These are phyloP conservation scores for Malaclemys terrapin DNA, from an alignment of 2,113 vertebrate species.

Conservation along the genomic window DNA sequence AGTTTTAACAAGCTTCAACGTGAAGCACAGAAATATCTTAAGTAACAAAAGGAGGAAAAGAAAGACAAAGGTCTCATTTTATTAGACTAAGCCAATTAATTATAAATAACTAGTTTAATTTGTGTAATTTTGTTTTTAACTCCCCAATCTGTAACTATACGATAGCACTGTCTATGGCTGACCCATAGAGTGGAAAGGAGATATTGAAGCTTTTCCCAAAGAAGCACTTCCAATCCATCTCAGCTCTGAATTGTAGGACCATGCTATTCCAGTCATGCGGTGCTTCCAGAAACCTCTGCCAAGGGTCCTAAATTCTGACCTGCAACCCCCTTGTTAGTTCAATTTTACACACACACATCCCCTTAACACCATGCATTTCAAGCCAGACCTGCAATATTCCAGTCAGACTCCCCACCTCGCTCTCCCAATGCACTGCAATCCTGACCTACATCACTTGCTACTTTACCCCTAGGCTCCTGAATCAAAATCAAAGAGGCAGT, in stretches of 20 bases:
- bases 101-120: slow-evolving; percentile 2
- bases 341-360: background rate
- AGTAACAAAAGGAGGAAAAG: background rate
- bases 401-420: background rate
- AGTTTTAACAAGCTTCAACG: background rate
- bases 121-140: background rate
- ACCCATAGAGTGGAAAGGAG: background rate
- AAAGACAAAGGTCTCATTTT: background rate
- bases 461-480: background rate
- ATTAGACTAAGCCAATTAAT: slow-evolving; percentile 9
- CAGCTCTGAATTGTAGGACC: background rate
- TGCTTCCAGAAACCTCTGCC: background rate
- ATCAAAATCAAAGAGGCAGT: background rate
- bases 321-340: background rate
- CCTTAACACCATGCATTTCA: background rate
- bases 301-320: background rate
- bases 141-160: accelerated
- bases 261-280: background rate
- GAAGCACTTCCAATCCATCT: accelerated
- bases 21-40: background rate
- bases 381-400: accelerated
- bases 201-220: background rate
- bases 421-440: background rate
- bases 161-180: background rate
- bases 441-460: background rate